Conservation (phyloP, 2,888 invertebrate species). For the Megalurothrips usitatus region DNA sequence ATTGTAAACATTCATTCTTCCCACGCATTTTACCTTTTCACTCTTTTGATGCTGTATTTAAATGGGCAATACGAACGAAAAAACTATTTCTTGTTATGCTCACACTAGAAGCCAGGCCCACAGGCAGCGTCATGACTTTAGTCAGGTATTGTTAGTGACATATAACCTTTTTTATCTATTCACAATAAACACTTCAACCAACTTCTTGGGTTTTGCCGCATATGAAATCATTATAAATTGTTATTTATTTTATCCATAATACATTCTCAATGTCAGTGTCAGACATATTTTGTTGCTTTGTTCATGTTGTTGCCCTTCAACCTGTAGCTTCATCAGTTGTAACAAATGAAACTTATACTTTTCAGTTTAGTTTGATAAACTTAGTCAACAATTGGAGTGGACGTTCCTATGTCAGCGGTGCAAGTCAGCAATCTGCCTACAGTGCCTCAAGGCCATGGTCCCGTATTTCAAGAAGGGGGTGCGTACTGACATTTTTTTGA, state of each 20-base stretch:
- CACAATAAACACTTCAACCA: neutral
- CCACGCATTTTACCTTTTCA: too few relatives aligned
- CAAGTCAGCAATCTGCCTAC: slow-evolving; percentile 57
- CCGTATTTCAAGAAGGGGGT: slow-evolving; percentile 44
- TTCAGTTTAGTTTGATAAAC: slow-evolving; percentile 56
- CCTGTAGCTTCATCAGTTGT: neutral
- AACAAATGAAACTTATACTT: slow-evolving; percentile 36
- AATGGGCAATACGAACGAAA: neutral
- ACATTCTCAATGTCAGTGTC: neutral
- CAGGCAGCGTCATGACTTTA: neutral
- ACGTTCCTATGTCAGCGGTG: slow-evolving; percentile 56
- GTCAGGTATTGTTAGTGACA: neutral
- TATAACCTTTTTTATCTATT: neutral
- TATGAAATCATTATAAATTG: neutral
- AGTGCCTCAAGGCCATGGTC: slow-evolving; percentile 62
- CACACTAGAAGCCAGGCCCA: neutral
- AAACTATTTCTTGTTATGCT: neutral
- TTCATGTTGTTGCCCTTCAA: neutral
- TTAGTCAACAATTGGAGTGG: slow-evolving; percentile 58
- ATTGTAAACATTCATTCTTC: too few relatives aligned
- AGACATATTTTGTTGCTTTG: neutral
- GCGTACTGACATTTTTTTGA: slow-evolving; percentile 39
- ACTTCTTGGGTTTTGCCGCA: neutral
- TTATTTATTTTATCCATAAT: neutral
- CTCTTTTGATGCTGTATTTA: neutral